phyloP scores from a whole-genome alignment of 2,113 vertebrate genomes.

The Macrotus californicus region DNA sequence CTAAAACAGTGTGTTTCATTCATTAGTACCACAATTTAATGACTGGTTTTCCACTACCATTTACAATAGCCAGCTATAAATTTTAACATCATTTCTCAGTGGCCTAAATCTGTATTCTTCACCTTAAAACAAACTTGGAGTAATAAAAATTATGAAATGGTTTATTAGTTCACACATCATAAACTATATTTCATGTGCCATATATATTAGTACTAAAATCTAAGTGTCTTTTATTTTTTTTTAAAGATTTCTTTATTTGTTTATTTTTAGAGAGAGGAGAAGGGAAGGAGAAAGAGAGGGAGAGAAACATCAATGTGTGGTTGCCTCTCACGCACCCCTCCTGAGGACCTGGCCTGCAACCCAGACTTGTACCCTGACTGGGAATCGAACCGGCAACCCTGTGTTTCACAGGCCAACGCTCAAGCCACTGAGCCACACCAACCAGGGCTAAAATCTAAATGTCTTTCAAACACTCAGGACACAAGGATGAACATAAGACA shows the following conservation, averaged over 20 bases:
- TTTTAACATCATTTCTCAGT: constrained; percentile 61
- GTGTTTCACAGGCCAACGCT: too few species aligned
- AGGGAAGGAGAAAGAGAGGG: too few species aligned
- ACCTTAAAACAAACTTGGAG: constrained; percentile 49
- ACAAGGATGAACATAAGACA: background rate
- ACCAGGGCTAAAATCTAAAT: background rate
- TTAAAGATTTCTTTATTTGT: too few species aligned
- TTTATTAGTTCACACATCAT: background rate
- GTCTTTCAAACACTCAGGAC: background rate
- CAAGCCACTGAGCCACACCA: too few species aligned
- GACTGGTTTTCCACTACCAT: constrained; percentile 71
- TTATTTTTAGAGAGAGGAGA: too few species aligned
- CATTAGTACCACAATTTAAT: constrained; percentile 69
- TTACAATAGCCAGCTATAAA: constrained; percentile 61
- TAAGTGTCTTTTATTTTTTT: background rate
- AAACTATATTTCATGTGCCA: background rate
- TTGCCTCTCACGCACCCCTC: too few species aligned
- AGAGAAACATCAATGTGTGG: too few species aligned
- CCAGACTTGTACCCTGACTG: too few species aligned
- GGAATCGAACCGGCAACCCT: too few species aligned
- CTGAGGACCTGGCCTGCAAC: too few species aligned
- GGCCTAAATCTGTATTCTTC: constrained; percentile 26
- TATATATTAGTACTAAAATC: background rate
- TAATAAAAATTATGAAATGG: constrained; percentile 15
- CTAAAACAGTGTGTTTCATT: constrained; percentile 71